These are phyloP conservation scores for Ochropleura plecta DNA, from an alignment of 2,888 invertebrate genomes.

Conservation along the genomic window DNA sequence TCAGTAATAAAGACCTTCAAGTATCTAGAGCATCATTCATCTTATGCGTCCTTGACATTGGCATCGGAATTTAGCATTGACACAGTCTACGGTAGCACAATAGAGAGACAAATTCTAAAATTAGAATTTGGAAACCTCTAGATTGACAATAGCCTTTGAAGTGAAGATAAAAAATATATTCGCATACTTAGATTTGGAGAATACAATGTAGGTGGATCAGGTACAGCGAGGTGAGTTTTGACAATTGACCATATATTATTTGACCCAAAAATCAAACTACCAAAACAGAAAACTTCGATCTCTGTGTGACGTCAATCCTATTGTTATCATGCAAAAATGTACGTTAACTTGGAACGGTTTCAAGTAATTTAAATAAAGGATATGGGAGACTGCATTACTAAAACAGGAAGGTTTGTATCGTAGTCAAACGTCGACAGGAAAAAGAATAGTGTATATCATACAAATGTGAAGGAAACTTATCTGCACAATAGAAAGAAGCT, in stretches of 20 bases:
- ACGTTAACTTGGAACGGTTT: conserved; percentile 50
- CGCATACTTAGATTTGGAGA: neutral
- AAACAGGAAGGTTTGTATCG: conserved; percentile 23
- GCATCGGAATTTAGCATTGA: conserved; percentile 8
- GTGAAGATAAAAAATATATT: neutral
- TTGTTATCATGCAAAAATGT: conserved; percentile 41
- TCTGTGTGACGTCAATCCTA: conserved; percentile 36
- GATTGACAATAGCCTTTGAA: conserved; percentile 9
- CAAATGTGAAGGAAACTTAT: conserved; percentile 5
- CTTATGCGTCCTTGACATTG: conserved; percentile 34
- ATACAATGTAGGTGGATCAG: neutral
- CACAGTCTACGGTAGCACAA: conserved; percentile 3
- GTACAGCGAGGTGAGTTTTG: neutral
- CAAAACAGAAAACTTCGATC: conserved; percentile 16
- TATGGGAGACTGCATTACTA: conserved; percentile 19
- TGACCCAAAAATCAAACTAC: conserved; percentile 15
- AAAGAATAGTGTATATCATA: conserved; percentile 15
- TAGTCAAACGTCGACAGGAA: conserved; percentile 15
- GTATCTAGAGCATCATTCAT: conserved; percentile 1
- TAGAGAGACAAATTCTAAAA: conserved; percentile 12
- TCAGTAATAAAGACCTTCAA: neutral
- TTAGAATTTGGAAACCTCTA: neutral
- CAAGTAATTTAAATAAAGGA: conserved; percentile 60
- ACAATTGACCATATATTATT: neutral
- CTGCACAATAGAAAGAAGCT: neutral